Percentiles rank a stretch among this genome's conserved stretches.
Conservation (phyloP, 1,140 invertebrate species). For the Neocloeon triangulifer region DNA sequence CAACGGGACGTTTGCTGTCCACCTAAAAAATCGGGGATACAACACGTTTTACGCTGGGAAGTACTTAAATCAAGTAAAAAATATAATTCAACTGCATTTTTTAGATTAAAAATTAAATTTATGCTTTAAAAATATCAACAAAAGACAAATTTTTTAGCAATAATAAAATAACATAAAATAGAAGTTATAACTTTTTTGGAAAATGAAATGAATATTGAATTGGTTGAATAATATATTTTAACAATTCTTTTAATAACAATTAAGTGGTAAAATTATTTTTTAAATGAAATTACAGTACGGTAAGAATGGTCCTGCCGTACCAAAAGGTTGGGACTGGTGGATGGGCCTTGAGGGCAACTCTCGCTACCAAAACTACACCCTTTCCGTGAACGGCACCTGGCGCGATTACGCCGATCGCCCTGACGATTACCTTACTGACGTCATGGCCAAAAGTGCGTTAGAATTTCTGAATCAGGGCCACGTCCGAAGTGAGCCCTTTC, state of each 20-base stretch:
- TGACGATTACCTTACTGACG: slow-evolving; percentile 63
- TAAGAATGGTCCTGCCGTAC: slow-evolving; percentile 29
- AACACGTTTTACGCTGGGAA: slow-evolving; percentile 68
- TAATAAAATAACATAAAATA: too few relatives aligned
- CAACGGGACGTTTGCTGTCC: slow-evolving; percentile 38
- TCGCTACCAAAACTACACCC: slow-evolving; percentile 63
- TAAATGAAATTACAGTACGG: slow-evolving; percentile 32
- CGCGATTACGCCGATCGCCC: slow-evolving; percentile 29
- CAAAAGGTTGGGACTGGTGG: slow-evolving; percentile 64
- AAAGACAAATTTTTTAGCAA: not conserved
- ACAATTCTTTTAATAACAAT: not conserved
- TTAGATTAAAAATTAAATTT: slow-evolving; percentile 1
- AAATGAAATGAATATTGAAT: not conserved
- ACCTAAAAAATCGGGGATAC: slow-evolving; percentile 39
- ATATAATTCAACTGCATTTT: not conserved
- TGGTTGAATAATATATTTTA: slow-evolving; percentile 3
- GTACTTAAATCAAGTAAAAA: slow-evolving; percentile 53
- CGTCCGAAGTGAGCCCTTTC: slow-evolving; percentile 29
- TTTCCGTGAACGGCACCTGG: slow-evolving; percentile 57
- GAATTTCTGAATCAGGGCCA: slow-evolving; percentile 24
- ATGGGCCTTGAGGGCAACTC: slow-evolving; percentile 63
- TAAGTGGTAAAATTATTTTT: slow-evolving; percentile 5
- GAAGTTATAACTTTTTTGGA: slow-evolving; percentile 1
- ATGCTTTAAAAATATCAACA: too few relatives aligned
- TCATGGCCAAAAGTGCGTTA: slow-evolving; percentile 40